Evolutionary conservation across 1,140 invertebrate genomes (phyloP).

Genomic region (Bombus waltoni): DNA sequence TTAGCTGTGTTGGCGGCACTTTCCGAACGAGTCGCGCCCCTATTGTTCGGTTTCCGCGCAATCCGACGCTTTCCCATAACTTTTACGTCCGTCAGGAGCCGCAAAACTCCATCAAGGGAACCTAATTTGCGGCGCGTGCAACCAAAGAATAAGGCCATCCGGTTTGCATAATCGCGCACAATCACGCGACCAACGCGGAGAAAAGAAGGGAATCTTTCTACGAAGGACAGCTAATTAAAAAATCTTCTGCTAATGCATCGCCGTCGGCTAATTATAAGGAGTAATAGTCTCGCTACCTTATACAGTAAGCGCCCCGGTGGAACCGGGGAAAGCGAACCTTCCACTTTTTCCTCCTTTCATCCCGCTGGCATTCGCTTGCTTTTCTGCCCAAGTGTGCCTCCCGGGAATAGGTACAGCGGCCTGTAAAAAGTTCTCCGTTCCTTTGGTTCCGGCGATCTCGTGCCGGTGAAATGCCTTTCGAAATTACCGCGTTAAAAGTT

Average conservation of each 20-base stretch:
- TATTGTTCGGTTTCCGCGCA: not conserved
- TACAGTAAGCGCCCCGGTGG: conserved; percentile 11
- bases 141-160: not conserved
- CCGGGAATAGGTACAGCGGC: conserved; percentile 10
- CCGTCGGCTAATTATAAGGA: conserved; percentile 57
- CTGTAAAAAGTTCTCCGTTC: conserved; percentile 43
- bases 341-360: conserved; percentile 32
- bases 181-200: not conserved
- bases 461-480: conserved; percentile 30
- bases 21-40: not conserved
- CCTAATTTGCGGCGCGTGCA: conserved; percentile 17
- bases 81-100: not conserved
- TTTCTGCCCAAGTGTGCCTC: conserved; percentile 36
- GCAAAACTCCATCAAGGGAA: not conserved
- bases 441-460: conserved; percentile 4
- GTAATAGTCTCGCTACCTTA: conserved; percentile 56
- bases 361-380: conserved; percentile 23
- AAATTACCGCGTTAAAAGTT: conserved; percentile 60
- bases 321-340: conserved; percentile 29
- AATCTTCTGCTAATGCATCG: conserved; percentile 53
- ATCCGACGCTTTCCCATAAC: not conserved
- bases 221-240: conserved; percentile 52
- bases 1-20: not conserved
- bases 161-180: not conserved
- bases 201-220: not conserved